Evolutionary conservation across 2,797 vertebrate genomes (phyloP).

Genomic region (Phrynocephalus guinanensis): DNA sequence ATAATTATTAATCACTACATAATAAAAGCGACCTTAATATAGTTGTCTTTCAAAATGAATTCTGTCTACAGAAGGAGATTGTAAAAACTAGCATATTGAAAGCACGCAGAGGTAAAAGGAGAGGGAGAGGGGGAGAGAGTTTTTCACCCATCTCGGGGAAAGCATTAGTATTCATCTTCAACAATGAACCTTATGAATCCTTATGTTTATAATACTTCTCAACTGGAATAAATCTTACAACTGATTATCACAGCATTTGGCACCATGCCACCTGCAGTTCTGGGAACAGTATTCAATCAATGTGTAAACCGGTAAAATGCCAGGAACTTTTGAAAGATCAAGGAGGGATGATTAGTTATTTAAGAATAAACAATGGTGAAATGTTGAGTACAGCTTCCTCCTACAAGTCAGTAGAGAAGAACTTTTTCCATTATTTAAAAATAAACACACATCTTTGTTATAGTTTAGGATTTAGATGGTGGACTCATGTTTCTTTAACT

Average conservation of each 20-base stretch:
- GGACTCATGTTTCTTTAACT: constrained; percentile 76
- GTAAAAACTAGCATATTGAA: constrained; percentile 50
- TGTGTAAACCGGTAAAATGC: constrained; percentile 77
- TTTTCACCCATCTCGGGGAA: constrained; percentile 69
- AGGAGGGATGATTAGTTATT: constrained; percentile 77
- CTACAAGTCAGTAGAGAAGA: constrained; percentile 65
- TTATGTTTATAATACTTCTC: constrained; percentile 84
- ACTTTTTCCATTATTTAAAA: constrained; percentile 76
- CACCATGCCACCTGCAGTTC: constrained; percentile 76
- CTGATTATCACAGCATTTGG: constrained; percentile 85
- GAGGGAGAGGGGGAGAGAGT: constrained; percentile 35
- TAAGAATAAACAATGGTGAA: constrained; percentile 79
- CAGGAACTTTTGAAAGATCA: constrained; percentile 78
- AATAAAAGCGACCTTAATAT: constrained; percentile 64
- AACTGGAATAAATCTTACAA: constrained; percentile 86
- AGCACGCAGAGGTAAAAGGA: constrained; percentile 37
- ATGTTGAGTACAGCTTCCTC: constrained; percentile 73
- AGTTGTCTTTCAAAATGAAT: constrained; percentile 65
- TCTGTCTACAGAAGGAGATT: constrained; percentile 44
- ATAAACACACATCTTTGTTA: constrained; percentile 61
- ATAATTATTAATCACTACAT: constrained; percentile 72
- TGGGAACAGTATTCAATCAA: constrained; percentile 80
- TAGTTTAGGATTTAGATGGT: constrained; percentile 62
- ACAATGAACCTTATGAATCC: constrained; percentile 74
- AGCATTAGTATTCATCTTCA: constrained; percentile 73